phyloP scores from a whole-genome alignment of 2,113 vertebrate genomes.

The Sinocyclocheilus grahami region DNA sequence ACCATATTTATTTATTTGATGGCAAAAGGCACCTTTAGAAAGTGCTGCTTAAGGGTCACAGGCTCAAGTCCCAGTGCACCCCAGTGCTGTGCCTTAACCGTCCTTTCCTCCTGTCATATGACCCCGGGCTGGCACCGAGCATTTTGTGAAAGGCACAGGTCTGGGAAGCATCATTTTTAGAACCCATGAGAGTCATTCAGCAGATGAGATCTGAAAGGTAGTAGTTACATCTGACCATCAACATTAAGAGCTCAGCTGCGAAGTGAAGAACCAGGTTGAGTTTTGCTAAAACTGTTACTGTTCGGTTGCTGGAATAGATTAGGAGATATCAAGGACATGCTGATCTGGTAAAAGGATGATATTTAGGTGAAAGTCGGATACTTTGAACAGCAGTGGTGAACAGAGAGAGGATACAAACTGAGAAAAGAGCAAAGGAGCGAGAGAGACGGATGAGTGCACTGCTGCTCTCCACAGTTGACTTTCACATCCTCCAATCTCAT shows the following conservation, averaged over 20 bases:
- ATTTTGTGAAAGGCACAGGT: not conserved
- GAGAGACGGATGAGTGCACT: slow-evolving; percentile 37
- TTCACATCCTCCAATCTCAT: slow-evolving; percentile 30
- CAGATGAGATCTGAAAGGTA: not conserved
- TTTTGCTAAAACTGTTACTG: not conserved
- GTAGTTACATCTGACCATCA: not conserved
- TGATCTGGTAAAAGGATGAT: slow-evolving; percentile 1
- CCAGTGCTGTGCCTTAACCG: not conserved
- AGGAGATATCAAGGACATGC: slow-evolving; percentile 11
- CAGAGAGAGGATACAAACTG: not conserved
- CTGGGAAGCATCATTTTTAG: not conserved
- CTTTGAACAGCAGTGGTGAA: not conserved
- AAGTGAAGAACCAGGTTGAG: not conserved
- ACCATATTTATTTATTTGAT: slow-evolving; percentile 21
- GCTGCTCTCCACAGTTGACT: slow-evolving; percentile 33
- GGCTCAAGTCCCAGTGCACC: not conserved
- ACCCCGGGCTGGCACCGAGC: not conserved
- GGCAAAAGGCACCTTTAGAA: not conserved
- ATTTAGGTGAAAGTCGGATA: not conserved
- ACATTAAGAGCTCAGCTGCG: slow-evolving; percentile 1
- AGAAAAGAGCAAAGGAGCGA: slow-evolving; percentile 14
- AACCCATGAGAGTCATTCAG: not conserved
- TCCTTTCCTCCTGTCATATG: not conserved
- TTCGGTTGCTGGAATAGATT: not conserved
- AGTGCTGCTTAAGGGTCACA: not conserved